Conservation (phyloP, 2,113 vertebrate genomes). For the Gorsachius goisagi region DNA sequence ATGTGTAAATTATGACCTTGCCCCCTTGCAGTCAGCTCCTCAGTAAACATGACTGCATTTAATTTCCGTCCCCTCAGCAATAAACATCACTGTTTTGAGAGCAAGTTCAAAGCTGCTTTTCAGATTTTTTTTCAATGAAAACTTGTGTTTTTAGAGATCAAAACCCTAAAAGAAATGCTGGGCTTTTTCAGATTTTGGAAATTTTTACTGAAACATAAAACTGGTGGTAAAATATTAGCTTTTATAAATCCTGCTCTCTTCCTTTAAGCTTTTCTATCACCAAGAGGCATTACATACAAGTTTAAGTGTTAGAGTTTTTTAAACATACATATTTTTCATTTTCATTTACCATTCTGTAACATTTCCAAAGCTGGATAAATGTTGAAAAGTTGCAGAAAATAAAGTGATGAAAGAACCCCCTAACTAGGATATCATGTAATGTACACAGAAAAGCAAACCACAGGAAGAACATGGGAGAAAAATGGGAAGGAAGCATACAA, state of each 20-base stretch:
- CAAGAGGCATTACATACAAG: background rate
- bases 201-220: background rate
- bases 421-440: background rate
- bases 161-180: background rate
- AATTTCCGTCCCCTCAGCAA: slow-evolving; percentile 1
- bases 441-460: background rate
- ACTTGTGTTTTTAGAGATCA: background rate
- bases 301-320: background rate
- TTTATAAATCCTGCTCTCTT: background rate
- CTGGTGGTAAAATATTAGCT: background rate
- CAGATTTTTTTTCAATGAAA: background rate
- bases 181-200: background rate
- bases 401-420: background rate
- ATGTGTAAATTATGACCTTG: slow-evolving; percentile 58
- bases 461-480: background rate
- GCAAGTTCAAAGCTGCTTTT: background rate
- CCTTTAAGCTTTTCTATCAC: background rate
- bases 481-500: background rate
- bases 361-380: background rate
- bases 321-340: background rate
- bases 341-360: background rate
- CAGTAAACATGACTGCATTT: slow-evolving; percentile 37
- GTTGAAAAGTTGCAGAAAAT: background rate
- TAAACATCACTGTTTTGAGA: slow-evolving; percentile 6
- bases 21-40: slow-evolving; percentile 25